phyloP scores from a whole-genome alignment of 1,140 invertebrate species.

The Schlechtendalia chinensis region DNA sequence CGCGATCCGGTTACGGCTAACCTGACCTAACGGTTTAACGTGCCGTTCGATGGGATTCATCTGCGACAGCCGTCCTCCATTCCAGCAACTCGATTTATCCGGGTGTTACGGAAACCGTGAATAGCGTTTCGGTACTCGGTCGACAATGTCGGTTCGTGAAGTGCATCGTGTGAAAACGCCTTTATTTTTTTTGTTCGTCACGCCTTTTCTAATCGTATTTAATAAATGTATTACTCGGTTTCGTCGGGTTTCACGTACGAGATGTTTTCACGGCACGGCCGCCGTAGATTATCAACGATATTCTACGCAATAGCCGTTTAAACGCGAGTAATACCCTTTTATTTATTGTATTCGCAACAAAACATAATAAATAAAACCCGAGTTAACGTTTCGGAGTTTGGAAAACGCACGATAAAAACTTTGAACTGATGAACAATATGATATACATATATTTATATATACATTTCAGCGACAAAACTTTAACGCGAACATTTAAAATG shows the following conservation, averaged over 20 bases:
- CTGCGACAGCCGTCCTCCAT: constrained; percentile 5
- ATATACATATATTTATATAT: too few relatives aligned
- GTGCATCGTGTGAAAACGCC: constrained; percentile 11
- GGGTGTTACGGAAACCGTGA: background rate
- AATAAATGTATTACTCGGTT: constrained; percentile 13
- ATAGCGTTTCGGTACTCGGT: background rate
- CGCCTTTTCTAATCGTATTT: background rate
- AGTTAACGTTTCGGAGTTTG: background rate
- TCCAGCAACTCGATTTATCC: constrained; percentile 33
- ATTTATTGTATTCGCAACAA: background rate
- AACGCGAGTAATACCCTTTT: background rate
- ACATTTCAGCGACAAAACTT: too few relatives aligned
- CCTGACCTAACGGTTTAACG: too few relatives aligned
- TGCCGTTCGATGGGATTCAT: constrained; percentile 41
- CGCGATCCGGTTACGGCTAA: too few relatives aligned
- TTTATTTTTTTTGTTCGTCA: too few relatives aligned
- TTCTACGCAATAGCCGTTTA: background rate
- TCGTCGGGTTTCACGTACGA: too few relatives aligned
- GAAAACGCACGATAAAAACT: background rate
- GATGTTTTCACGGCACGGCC: constrained; percentile 16
- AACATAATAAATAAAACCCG: constrained; percentile 14
- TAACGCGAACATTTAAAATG: too few relatives aligned
- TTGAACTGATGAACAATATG: background rate
- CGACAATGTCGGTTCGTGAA: too few relatives aligned
- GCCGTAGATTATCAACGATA: constrained; percentile 5